Evolutionary conservation across 2,888 invertebrate species (phyloP), one percentile per base, ranked within the genome.

Genomic region (Agrochola macilenta): DNA sequence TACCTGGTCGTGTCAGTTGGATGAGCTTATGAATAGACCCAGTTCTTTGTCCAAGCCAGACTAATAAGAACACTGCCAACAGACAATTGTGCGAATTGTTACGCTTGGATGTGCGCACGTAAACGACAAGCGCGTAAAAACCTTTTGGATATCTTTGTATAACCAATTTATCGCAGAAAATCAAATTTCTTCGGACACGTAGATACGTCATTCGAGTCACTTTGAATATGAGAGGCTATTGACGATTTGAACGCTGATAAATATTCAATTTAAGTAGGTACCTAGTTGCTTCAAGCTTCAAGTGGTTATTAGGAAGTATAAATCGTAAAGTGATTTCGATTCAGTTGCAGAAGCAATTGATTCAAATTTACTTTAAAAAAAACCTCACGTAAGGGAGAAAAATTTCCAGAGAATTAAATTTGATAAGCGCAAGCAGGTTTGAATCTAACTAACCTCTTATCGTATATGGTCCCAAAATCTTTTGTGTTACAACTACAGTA

Each of bases 21-120:
- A 84, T 90, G 88, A 88, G 88, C 81, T 87, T 89, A 89, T 90
- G 91, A 92, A 92, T 90, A 91, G 88, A 79, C 75, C 72, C 81
- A 81, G 82, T 83, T 87, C 88, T 90, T 91, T 92, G 91, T 91
- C 84, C 89, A 87, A 84, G 81, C 82, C 86, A 88, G 87, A 86
- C 87, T 88, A 88, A 88, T 88, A 88, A 89, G 86, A 89, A 90
- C 88, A 89, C 85, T 83, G 74, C 79, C 79, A 85, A 87, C 87
- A 89, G 82, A 88, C 84, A 87, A 88, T 87, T 87, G 84, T 88
- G 87, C 78, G 87, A 88, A 88, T 85, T 74, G 85, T 84, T 84
- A 89, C 86, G 89, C 85, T 87, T 87, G 82, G 81, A 68, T 88
- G 87, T 84, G 73, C 84, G 63, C 64, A 52, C 72, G 39, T 78